Conservation (phyloP, 1,140 invertebrate genomes). For the Brachionus sp. region DNA sequence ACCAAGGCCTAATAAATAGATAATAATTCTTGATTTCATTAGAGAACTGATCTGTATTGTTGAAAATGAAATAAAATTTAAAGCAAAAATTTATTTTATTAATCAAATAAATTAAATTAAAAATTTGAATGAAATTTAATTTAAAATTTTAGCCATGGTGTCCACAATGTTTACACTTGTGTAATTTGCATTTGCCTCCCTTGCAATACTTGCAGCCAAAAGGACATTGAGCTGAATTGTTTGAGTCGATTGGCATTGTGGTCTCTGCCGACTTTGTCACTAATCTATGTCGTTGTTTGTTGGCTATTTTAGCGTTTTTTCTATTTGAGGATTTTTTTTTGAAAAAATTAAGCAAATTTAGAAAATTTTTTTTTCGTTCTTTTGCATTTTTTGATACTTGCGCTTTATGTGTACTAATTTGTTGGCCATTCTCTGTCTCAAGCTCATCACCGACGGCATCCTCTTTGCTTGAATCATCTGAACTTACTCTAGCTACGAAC, state of each 20-base stretch:
- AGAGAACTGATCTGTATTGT: neutral
- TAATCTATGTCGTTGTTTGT: neutral
- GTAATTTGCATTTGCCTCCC: neutral
- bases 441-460: neutral
- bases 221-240: neutral
- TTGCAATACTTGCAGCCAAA: constrained; percentile 16
- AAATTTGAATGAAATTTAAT: neutral
- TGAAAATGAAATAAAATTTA: neutral
- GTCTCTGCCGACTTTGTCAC: neutral
- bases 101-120: neutral
- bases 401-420: neutral
- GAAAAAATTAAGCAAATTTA: neutral
- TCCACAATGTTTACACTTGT: constrained; percentile 18
- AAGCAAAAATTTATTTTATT: neutral
- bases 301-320: neutral
- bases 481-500: neutral
- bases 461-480: neutral
- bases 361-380: neutral
- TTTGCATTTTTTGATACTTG: neutral
- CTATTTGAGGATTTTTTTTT: neutral
- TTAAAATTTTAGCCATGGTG: constrained; percentile 29
- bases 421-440: neutral
- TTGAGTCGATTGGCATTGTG: neutral
- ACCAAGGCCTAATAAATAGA: neutral
- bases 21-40: neutral